Conservation (phyloP, 2,888 invertebrate species). For the Hedya salicella region DNA sequence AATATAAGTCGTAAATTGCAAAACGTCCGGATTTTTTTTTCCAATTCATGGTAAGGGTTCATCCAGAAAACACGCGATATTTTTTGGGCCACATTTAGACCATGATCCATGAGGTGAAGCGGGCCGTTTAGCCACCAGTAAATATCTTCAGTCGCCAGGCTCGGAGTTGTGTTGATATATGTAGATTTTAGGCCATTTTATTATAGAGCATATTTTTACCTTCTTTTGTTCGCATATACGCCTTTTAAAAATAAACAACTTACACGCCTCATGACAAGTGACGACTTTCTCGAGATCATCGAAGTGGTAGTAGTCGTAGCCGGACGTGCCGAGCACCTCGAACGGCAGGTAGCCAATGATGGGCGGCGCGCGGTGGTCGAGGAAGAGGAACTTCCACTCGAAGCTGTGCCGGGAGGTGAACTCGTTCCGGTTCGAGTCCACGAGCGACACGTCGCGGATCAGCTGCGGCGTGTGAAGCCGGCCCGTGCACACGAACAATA, state of each 20-base stretch:
- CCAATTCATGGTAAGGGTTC: no score
- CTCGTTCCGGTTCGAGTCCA: conserved; percentile 91
- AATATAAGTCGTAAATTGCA: no score
- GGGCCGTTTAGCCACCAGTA: no score
- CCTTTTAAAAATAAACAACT: conserved; percentile 76
- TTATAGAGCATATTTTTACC: no score
- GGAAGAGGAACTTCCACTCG: conserved; percentile 97
- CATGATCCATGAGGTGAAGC: no score
- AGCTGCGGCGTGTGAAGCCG: conserved; percentile 92
- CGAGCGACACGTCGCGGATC: conserved; percentile 92
- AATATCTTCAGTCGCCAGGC: no score
- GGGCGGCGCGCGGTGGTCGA: conserved; percentile 96
- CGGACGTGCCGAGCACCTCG: conserved; percentile 97
- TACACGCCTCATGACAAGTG: conserved; percentile 93
- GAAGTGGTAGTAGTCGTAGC: conserved; percentile 98
- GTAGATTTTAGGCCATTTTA: no score
- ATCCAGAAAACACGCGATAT: no score
- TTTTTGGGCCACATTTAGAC: no score
- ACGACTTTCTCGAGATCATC: conserved; percentile 96
- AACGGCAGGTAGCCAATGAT: conserved; percentile 97
- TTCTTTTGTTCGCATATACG: no score
- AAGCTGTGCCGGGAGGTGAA: conserved; percentile 97
- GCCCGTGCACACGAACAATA: conserved; percentile 93
- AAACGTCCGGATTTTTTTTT: no score
- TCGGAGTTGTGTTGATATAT: no score